Evolutionary conservation across 2,113 vertebrate species (phyloP), one percentile per base, ranked within the genome.

Genomic region (Oreotrochilus melanogaster): DNA sequence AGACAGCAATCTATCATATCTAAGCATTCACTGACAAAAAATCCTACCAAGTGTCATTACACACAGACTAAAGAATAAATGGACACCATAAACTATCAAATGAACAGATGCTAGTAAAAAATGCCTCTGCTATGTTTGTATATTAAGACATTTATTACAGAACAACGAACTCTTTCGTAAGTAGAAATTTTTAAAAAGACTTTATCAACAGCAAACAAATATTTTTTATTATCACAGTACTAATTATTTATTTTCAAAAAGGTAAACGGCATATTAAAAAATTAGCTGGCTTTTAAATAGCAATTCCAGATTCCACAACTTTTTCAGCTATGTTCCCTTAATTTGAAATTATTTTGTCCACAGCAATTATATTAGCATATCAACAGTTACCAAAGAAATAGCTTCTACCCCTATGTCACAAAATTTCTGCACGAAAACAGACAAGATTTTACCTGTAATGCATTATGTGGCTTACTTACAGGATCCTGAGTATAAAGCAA

Each of bases 401-500:
- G 4, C 6, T 84, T 72, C 53, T 76, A 45, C 16, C 28, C 6
- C 22, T 35, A 6, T 10, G 9, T 17, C 51, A 57, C 43, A 50
- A 5, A 4, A 23, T 13, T 85, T 60, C n/a, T 53, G 33, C 33
- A 23, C 4, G 54, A 47, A 6, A 86, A 35, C 5, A 48, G 14
- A 45, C 7, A 5, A 0, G 10, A 33, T 33, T 33, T 42, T 14
- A 11, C 23, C 17, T 70, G 27, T 25, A 14, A 42, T 4, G 3
- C 6, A 39, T 1, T 7, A 27, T 42, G 9, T 15, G n/a, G 22
- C 18, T 89, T 86, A 99, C 99, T 98, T 97, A 99, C 99, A 70
- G 99, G 97, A 64, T 95, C 98, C 50, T 93, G 96, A 71, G 98
- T 96, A 47, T 99, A 99, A 35, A 42, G 92, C 73, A 99, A 95